Conservation (phyloP, 1,140 invertebrate species). For the Megalopta genalis region DNA sequence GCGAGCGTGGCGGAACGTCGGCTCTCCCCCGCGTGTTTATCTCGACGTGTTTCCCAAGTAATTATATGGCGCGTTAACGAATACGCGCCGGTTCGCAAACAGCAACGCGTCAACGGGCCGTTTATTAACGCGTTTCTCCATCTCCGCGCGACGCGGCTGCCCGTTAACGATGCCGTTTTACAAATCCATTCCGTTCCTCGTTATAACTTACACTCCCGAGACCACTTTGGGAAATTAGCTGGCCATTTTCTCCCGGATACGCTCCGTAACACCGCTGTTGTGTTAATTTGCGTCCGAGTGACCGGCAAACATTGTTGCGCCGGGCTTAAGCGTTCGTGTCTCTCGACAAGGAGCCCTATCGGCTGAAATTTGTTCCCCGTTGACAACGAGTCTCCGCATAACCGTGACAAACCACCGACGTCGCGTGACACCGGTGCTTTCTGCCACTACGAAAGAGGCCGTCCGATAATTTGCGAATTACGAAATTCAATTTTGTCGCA, state of each 20-base stretch:
- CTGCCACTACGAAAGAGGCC: no score
- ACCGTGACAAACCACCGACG: no score
- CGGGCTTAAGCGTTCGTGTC: not conserved
- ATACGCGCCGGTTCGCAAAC: constrained; percentile 27
- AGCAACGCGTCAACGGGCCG: constrained; percentile 10
- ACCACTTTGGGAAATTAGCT: constrained; percentile 26
- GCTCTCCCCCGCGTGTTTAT: not conserved
- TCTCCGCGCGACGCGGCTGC: not conserved
- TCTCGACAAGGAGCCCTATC: not conserved
- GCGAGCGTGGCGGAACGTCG: not conserved
- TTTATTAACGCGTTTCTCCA: constrained; percentile 36
- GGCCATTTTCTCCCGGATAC: not conserved
- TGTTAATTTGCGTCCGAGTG: not conserved
- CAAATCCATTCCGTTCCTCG: constrained; percentile 20
- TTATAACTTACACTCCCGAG: constrained; percentile 24
- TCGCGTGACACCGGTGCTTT: no score
- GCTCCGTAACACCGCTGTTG: no score
- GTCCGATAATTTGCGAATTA: no score
- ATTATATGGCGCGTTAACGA: constrained; percentile 41
- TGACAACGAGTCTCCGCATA: not conserved
- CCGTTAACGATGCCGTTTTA: constrained; percentile 32
- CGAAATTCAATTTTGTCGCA: no score
- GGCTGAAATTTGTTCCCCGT: not conserved
- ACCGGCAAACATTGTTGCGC: not conserved
- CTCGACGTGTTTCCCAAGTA: constrained; percentile 30